A percentile compares a stretch with the other conserved stretches of the same genome.
Conservation (phyloP, 2,797 vertebrate genomes). For the Spinus pinus region DNA sequence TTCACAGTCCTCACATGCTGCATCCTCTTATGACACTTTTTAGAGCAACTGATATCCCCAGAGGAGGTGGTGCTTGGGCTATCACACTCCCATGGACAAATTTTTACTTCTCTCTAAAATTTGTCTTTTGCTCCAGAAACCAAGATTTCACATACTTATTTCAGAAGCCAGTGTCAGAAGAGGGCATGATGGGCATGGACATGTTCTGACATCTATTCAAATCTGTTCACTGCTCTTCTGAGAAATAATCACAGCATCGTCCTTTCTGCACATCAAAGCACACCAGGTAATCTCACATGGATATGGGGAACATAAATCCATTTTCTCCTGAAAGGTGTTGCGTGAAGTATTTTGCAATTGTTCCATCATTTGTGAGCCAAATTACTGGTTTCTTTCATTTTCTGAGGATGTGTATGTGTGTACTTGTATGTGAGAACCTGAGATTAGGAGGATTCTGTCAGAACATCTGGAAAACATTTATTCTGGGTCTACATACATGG, state of each 20-base stretch:
- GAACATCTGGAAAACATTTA: neutral
- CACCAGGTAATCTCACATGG: neutral
- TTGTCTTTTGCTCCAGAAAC: neutral
- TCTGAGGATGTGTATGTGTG: neutral
- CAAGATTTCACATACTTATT: neutral
- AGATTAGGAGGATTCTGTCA: neutral
- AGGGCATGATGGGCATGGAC: neutral
- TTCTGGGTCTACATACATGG: neutral
- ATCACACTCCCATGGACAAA: neutral
- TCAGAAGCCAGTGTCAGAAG: neutral
- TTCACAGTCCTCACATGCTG: neutral
- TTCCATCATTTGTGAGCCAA: neutral
- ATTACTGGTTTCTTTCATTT: neutral
- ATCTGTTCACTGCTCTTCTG: neutral
- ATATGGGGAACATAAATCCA: rapidly evolving
- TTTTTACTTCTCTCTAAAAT: neutral
- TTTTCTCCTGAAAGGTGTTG: neutral
- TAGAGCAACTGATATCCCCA: neutral
- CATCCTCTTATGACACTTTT: neutral
- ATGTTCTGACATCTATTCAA: neutral
- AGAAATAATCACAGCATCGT: neutral
- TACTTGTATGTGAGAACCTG: neutral
- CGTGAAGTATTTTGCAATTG: neutral
- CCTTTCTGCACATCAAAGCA: neutral
- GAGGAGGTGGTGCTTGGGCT: neutral